These are phyloP conservation scores for Drosophila seguyi DNA, from an alignment of 1,140 invertebrate genomes.

Conservation along the genomic window DNA sequence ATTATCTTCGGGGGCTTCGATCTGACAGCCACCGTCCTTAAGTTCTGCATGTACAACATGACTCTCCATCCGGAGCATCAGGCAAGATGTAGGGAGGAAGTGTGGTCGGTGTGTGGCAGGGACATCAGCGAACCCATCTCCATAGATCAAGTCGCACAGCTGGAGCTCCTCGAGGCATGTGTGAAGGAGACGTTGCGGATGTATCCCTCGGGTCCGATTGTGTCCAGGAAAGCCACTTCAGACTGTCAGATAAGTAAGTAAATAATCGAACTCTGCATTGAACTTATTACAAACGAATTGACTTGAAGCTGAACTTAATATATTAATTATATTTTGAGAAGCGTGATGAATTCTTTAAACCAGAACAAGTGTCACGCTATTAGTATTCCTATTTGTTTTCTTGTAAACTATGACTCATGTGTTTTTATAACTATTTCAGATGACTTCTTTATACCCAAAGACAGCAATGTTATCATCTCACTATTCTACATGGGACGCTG, in stretches of 20 bases:
- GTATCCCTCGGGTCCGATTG: slow-evolving; percentile 93
- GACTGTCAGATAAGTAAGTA: slow-evolving; percentile 62
- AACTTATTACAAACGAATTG: background rate
- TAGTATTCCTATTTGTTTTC: background rate
- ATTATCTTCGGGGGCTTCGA: slow-evolving; percentile 88
- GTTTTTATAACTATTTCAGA: slow-evolving; percentile 26
- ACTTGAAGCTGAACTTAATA: background rate
- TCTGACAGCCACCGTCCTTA: slow-evolving; percentile 59
- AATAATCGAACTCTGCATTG: no score
- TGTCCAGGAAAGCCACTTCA: slow-evolving; percentile 86
- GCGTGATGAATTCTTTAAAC: background rate
- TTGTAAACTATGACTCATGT: no score
- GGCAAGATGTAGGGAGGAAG: slow-evolving; percentile 87
- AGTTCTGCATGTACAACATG: slow-evolving; percentile 72
- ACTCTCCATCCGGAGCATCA: slow-evolving; percentile 83
- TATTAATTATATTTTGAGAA: background rate
- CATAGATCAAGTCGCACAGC: slow-evolving; percentile 86
- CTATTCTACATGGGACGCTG: slow-evolving; percentile 71
- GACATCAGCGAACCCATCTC: slow-evolving; percentile 81
- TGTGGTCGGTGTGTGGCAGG: slow-evolving; percentile 87
- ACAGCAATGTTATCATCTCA: slow-evolving; percentile 58
- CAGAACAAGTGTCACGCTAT: background rate
- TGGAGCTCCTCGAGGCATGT: slow-evolving; percentile 88
- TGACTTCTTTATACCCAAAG: slow-evolving; percentile 70
- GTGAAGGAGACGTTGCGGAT: slow-evolving; percentile 90